These are phyloP conservation scores for Phainopepla nitens DNA, from an alignment of 2,113 vertebrate genomes.

Conservation along the genomic window DNA sequence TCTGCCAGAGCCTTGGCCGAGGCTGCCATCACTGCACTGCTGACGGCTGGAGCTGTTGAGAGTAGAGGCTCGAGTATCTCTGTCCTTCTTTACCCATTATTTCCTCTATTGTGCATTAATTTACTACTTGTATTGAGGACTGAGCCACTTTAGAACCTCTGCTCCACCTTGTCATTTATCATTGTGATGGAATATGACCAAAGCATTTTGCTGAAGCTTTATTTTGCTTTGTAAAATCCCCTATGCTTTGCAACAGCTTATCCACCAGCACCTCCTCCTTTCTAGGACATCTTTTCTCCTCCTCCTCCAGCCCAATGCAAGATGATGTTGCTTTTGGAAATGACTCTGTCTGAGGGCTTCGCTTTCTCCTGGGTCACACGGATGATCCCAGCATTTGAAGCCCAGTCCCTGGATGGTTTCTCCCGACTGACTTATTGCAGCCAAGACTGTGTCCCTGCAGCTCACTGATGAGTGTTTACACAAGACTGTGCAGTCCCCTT, in stretches of 20 bases:
- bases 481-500: neutral
- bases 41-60: rapidly evolving
- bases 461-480: conserved; percentile 23
- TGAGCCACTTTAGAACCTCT: neutral
- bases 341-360: neutral
- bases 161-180: neutral
- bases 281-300: neutral
- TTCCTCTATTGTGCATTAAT: neutral
- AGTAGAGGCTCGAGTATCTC: neutral
- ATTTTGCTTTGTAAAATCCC: neutral
- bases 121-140: neutral
- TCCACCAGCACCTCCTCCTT: neutral
- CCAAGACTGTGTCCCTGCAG: neutral
- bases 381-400: rapidly evolving
- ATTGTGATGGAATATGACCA: neutral
- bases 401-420: neutral
- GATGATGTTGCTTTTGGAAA: neutral
- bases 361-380: neutral
- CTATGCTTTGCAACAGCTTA: neutral
- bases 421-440: neutral
- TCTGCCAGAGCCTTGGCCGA: neutral
- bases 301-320: neutral
- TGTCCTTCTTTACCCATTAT: neutral
- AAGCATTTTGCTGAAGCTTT: neutral
- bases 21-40: neutral